A percentile compares a stretch with the other conserved stretches of the same genome.
Evolutionary conservation across 2,113 vertebrate genomes (phyloP).

Genomic region (Mohoua ochrocephala): DNA sequence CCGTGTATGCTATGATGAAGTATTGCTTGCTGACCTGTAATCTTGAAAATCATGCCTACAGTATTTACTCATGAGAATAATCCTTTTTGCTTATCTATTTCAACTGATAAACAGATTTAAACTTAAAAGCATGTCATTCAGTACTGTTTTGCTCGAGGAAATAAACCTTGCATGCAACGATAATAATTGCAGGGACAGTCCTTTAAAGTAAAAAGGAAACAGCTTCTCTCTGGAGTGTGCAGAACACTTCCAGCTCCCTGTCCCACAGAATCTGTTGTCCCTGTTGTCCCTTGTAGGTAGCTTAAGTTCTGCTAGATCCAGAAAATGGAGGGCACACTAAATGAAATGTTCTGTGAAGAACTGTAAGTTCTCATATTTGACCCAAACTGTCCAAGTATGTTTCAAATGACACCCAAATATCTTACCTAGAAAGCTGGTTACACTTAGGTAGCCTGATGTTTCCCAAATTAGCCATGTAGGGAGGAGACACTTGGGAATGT

Average conservation of each 20-base stretch:
- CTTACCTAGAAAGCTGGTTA: background rate
- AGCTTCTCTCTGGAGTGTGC: background rate
- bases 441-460: background rate
- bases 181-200: background rate
- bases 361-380: background rate
- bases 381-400: rapidly evolving
- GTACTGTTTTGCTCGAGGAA: background rate
- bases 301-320: background rate
- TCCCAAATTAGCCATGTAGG: rapidly evolving
- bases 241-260: background rate
- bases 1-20: background rate
- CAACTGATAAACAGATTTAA: background rate
- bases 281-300: background rate
- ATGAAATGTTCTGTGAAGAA: background rate
- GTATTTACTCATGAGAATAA: background rate
- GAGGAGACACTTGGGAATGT: background rate
- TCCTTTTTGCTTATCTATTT: background rate
- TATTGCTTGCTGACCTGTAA: background rate
- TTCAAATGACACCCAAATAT: background rate
- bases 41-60: background rate
- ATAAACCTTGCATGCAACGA: background rate
- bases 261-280: background rate
- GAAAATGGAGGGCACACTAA: background rate
- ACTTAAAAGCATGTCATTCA: background rate
- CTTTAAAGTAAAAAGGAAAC: background rate